Base-by-base conservation (phyloP, 2,888 invertebrate species). In the Deilephila elpenor region DNA sequence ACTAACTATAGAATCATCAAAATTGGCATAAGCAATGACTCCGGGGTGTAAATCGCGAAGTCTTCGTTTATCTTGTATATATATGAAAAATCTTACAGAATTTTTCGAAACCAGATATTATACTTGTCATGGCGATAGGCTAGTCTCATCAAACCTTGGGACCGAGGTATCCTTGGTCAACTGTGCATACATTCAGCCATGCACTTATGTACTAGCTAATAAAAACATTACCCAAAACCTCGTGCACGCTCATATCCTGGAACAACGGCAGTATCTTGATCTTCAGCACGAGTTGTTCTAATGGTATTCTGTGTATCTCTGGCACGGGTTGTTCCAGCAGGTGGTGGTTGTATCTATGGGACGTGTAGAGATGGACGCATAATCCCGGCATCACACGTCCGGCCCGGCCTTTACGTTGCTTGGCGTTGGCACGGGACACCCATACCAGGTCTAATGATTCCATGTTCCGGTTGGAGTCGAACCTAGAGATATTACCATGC, bases 301-400 rank as follows among this genome's bases (percentile, higher is more conserved):
- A 93, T 1, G 99, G 98, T 74, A 98, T 97, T 78, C 99, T 92
- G 75, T 98, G 97, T 85, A 99, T 97, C 93, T 99, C 99, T 0
- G 99, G 98, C 70, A 97, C 96, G 0, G 97, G 97, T 82, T 98
- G 98, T 1, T 96, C 95, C 7, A 96, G 85, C 77, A 98, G 92
- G 75, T 97, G 96, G 78, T 97, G 88, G 51, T 93, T 88, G 85
- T 95, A 97, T 61, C 97, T 95, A 79, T 97, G 96, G 0, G 96
- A 95, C 0, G 98, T 98, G 88, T 97, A 99, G 71, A 99, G 92
- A 84, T 99, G 98, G 74, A 98, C 96, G 84, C 97, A 98, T 37
- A 98, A 96, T 0, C 99, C 99, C 0, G 97, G 96, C 96, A 97
- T 97, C 4, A 98, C 98, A 73, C 99, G 96, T 0, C 99, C 99